A percentile compares a stretch with the other conserved stretches of the same genome.
Conservation (phyloP, 92 coral and sea anemone genomes). For the Porites rus region DNA sequence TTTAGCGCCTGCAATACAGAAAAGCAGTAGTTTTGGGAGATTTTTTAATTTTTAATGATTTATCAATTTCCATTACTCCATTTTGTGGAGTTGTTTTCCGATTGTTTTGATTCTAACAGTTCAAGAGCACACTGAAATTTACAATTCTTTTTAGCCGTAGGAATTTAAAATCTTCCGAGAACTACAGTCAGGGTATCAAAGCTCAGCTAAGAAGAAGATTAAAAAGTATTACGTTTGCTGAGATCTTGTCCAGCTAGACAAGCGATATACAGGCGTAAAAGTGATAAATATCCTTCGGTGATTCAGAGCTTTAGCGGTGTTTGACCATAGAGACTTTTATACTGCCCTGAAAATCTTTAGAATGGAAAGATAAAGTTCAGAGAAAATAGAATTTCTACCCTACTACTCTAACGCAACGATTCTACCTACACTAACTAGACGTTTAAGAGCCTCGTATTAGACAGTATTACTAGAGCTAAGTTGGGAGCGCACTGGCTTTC, state of each 20-base stretch:
- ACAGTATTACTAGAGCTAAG: not conserved
- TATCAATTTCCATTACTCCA: no score
- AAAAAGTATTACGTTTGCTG: not conserved
- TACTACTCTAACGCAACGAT: no score
- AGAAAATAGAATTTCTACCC: not conserved
- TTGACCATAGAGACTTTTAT: not conserved
- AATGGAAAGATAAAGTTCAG: not conserved
- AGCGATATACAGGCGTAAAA: not conserved
- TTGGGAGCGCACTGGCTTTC: not conserved
- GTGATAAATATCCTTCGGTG: no score
- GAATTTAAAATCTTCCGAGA: not conserved
- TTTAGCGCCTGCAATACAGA: no score
- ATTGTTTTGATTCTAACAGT: not conserved
- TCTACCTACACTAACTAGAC: not conserved
- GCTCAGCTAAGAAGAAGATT: not conserved
- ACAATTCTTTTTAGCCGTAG: not conserved
- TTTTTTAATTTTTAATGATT: no score
- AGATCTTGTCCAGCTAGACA: not conserved
- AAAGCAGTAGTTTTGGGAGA: no score
- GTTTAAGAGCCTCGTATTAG: not conserved
- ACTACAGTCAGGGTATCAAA: not conserved
- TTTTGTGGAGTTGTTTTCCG: no score
- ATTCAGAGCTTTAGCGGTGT: not conserved
- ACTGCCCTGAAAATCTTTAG: not conserved
- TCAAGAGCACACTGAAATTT: not conserved